These are phyloP conservation scores for Geotrypetes seraphini DNA, from an alignment of 2,797 vertebrate genomes.

Conservation along the genomic window DNA sequence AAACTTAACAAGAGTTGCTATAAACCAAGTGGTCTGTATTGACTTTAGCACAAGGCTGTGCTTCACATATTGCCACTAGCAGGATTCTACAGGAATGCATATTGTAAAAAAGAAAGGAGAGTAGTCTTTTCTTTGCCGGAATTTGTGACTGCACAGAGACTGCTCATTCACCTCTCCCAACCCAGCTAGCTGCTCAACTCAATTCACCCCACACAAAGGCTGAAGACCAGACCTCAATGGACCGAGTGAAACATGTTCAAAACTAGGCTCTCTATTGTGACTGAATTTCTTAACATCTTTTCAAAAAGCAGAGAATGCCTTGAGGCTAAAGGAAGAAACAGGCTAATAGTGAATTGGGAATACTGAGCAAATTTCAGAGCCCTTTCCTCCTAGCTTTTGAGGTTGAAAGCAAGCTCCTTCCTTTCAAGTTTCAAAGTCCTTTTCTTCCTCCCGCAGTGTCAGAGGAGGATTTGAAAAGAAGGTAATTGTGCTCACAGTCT, in stretches of 20 bases:
- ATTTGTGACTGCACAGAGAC: conserved; percentile 65
- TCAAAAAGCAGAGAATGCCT: conserved; percentile 99
- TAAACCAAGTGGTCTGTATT: conserved; percentile 64
- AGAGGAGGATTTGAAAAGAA: conserved; percentile 99
- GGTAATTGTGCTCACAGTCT: conserved; percentile 99
- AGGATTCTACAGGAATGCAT: conserved; percentile 61
- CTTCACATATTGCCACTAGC: conserved; percentile 49
- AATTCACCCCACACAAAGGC: conserved; percentile 95
- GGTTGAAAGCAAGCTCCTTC: conserved; percentile 99
- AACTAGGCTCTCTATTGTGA: conserved; percentile 97
- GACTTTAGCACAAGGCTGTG: conserved; percentile 57
- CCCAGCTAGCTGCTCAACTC: conserved; percentile 72
- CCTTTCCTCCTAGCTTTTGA: conserved; percentile 99
- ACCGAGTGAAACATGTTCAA: conserved; percentile 91
- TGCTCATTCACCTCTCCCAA: conserved; percentile 71
- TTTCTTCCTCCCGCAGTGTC: conserved; percentile 99
- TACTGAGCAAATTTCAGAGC: conserved; percentile 99
- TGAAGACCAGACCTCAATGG: conserved; percentile 88
- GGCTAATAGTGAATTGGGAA: conserved; percentile 99
- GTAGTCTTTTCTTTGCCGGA: conserved; percentile 64
- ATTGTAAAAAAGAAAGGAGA: conserved; percentile 61
- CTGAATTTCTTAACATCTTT: conserved; percentile 99
- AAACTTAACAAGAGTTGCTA: conserved; percentile 63
- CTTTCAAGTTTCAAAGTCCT: conserved; percentile 99
- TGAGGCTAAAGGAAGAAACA: conserved; percentile 99